A percentile compares a stretch with the other conserved stretches of the same genome.
phyloP scores from a whole-genome alignment of 1,140 invertebrate species.

The Psix sp. region DNA sequence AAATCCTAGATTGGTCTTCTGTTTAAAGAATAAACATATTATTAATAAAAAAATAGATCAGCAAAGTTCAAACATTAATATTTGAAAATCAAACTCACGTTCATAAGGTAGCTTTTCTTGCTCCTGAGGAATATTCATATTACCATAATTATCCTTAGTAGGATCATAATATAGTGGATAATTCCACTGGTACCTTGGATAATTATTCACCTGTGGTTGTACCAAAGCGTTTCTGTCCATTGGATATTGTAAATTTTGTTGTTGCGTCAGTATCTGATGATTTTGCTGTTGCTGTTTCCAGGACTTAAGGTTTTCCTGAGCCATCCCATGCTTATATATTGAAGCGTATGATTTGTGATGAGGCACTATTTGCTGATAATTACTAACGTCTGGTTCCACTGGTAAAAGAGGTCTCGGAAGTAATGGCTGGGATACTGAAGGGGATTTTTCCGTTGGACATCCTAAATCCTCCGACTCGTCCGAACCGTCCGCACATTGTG shows the following conservation, averaged over 20 bases:
- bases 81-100: constrained; percentile 49
- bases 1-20: constrained; percentile 78
- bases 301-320: constrained; percentile 57
- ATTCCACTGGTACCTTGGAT: constrained; percentile 67
- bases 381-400: constrained; percentile 53
- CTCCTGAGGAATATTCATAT: constrained; percentile 59
- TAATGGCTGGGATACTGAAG: constrained; percentile 54
- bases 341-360: constrained; percentile 62
- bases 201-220: constrained; percentile 59
- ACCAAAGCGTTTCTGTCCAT: constrained; percentile 44
- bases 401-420: constrained; percentile 59
- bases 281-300: constrained; percentile 62
- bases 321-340: constrained; percentile 54
- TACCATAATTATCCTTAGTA: constrained; percentile 63
- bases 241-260: constrained; percentile 64
- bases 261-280: constrained; percentile 62
- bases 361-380: constrained; percentile 69
- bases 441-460: constrained; percentile 80
- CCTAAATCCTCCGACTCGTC: constrained; percentile 90
- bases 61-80: no score
- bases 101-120: constrained; percentile 65
- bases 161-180: constrained; percentile 69
- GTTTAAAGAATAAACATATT: no score
- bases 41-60: no score
- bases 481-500: constrained; percentile 94